Evolutionary conservation across 2,797 vertebrate genomes (phyloP).

Genomic region (Paedocypris micromegethes): DNA sequence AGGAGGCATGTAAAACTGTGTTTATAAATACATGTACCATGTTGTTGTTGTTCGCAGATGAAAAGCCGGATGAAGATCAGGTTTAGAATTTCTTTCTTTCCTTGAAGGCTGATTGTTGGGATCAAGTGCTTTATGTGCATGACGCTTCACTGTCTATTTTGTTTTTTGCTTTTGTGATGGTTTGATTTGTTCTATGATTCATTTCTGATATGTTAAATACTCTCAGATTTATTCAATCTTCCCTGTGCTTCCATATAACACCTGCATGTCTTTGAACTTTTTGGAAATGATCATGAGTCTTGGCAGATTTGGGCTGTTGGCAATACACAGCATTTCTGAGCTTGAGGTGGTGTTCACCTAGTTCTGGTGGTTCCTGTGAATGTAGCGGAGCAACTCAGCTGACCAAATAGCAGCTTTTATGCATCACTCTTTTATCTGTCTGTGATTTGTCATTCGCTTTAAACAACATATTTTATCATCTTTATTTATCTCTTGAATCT

Average conservation of each 20-base stretch:
- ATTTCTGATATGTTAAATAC: slow-evolving; percentile 4
- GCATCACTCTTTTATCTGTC: not conserved
- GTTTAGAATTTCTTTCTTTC: slow-evolving; percentile 64
- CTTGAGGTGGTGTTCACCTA: not conserved
- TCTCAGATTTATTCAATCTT: not conserved
- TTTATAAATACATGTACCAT: slow-evolving; percentile 10
- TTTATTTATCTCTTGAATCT: not conserved
- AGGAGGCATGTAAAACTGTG: not conserved
- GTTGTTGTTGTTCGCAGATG: slow-evolving; percentile 75
- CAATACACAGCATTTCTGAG: no score
- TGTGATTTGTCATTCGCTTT: no score
- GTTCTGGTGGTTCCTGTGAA: not conserved
- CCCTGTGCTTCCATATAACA: no score
- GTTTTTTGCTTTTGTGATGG: slow-evolving; percentile 6
- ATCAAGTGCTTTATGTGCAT: slow-evolving; percentile 4
- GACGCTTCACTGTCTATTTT: not conserved
- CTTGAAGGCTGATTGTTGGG: not conserved
- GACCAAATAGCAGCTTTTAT: slow-evolving; percentile 38
- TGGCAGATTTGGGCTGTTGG: no score
- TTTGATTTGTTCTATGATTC: not conserved
- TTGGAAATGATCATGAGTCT: no score
- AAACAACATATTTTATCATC: no score
- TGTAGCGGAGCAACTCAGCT: slow-evolving; percentile 60
- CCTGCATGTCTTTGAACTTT: no score
- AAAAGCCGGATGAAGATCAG: slow-evolving; percentile 82